Base-by-base conservation (phyloP, 1,140 invertebrate genomes). In the Eueides isabella region DNA sequence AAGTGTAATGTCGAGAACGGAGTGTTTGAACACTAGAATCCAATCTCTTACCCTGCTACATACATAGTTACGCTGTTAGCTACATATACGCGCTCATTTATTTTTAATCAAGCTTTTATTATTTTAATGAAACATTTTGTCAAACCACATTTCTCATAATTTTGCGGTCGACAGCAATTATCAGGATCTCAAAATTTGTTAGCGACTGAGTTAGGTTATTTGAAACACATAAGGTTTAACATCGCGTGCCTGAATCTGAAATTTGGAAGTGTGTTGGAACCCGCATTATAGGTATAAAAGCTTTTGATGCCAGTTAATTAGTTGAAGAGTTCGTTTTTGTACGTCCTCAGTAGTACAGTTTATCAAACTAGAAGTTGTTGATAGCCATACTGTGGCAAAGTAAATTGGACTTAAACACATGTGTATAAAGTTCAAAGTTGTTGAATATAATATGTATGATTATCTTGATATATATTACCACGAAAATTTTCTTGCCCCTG, bases 251-350 rank as follows among this genome's bases (percentile, higher is more conserved):
- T 33, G 67, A 23, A 61, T 31, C 68, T 35, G 67, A 26, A 70
- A 70, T 70, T 70, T n/a, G 31, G 33, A 55, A 70, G 61, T 68
- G 67, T 75, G 19, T 63, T 55, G 23, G 63, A 65, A 38, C 73
- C 73, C 73, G 73, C 67, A 75, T 75, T 70, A 70, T 72, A 70
- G 74, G 72, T 75, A 74, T 79, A 74, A 74, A 78, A 74, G 79
- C 79, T 79, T 79, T 80, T 82, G 81, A 82, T 77, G 79, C 79
- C 72, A 77, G 81, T 80, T 82, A 82, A 80, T 80, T 82, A 82
- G 77, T 80, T 77, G 61, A 78, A 75, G 74, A 77, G 72, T 76
- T 73, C 67, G 69, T 79, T 81, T 79, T 74, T 77, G 63, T 74
- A 35, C 64, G 67, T 70, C 61, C 72, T 71, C 68, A 38, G 26